A percentile compares a stretch with the other conserved stretches of the same genome.
These are phyloP conservation scores for Nothocercus nigrocapillus DNA, from an alignment of 2,113 vertebrate species.

Conservation along the genomic window DNA sequence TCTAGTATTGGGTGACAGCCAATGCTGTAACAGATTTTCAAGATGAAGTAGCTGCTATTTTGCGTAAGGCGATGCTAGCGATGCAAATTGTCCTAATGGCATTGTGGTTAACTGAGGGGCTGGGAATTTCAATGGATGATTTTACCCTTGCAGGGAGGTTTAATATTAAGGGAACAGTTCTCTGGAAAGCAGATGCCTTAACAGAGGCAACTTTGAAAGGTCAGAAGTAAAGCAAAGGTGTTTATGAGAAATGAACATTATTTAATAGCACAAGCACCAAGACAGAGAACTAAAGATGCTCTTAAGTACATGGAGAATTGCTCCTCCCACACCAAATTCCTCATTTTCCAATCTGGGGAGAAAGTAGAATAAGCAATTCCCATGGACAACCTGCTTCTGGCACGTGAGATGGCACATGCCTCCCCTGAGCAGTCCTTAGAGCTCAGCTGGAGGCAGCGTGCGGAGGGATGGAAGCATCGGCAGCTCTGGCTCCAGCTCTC, in stretches of 20 bases:
- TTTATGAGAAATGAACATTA: neutral
- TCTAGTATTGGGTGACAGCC: neutral
- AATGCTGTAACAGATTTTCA: neutral
- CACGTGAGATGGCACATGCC: neutral
- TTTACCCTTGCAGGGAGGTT: neutral
- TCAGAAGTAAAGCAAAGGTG: neutral
- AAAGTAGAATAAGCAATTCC: neutral
- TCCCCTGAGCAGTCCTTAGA: neutral
- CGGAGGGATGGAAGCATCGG: neutral
- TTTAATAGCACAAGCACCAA: neutral
- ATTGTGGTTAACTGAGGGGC: neutral
- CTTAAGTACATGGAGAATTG: fast-evolving
- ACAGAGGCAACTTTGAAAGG: neutral
- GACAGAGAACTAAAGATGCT: neutral
- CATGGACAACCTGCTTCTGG: neutral
- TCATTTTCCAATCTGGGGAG: neutral
- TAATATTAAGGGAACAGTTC: neutral
- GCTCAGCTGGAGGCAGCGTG: neutral
- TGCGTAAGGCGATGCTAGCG: neutral
- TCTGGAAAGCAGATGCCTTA: neutral
- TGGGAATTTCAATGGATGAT: neutral
- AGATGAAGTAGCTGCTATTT: neutral
- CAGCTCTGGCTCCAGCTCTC: neutral
- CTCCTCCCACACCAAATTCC: neutral
- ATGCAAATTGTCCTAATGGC: neutral